These are phyloP conservation scores for Drosophila dunni DNA, from an alignment of 1,140 invertebrate genomes.

Conservation along the genomic window DNA sequence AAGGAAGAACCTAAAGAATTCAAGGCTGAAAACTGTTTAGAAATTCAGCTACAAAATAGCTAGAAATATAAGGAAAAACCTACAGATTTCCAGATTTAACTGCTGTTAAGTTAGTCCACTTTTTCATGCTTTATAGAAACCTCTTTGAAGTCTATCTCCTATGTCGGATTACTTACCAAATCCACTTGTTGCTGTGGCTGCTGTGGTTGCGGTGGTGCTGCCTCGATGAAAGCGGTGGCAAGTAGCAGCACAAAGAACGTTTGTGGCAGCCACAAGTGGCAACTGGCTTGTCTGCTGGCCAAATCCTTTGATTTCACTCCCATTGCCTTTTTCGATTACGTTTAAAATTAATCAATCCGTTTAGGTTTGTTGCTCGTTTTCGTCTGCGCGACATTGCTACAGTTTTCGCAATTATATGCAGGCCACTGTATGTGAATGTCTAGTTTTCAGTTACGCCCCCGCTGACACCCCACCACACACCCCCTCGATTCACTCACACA, in stretches of 20 bases:
- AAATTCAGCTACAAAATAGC: too few species aligned
- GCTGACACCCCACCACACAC: neutral
- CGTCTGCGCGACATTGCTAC: constrained; percentile 39
- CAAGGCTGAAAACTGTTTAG: too few species aligned
- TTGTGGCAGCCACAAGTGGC: constrained; percentile 8
- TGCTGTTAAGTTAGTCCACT: neutral
- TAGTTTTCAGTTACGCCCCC: neutral
- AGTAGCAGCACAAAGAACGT: constrained; percentile 4
- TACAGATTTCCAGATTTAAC: neutral
- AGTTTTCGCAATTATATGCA: constrained; percentile 58
- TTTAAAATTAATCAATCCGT: neutral
- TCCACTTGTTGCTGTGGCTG: neutral
- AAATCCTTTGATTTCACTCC: neutral
- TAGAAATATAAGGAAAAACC: too few species aligned
- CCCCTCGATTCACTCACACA: neutral
- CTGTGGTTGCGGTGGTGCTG: neutral
- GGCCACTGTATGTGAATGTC: constrained; percentile 5
- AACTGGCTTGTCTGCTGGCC: neutral
- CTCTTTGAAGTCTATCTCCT: too few species aligned
- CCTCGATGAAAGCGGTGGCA: neutral
- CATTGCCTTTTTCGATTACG: neutral
- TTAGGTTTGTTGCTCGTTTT: constrained; percentile 40
- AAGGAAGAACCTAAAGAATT: too few species aligned
- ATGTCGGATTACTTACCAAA: neutral
- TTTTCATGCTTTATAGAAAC: neutral